A percentile compares a stretch with the other conserved stretches of the same genome.
Conservation (phyloP, 2,797 vertebrate species). For the Sciurus vulgaris region DNA sequence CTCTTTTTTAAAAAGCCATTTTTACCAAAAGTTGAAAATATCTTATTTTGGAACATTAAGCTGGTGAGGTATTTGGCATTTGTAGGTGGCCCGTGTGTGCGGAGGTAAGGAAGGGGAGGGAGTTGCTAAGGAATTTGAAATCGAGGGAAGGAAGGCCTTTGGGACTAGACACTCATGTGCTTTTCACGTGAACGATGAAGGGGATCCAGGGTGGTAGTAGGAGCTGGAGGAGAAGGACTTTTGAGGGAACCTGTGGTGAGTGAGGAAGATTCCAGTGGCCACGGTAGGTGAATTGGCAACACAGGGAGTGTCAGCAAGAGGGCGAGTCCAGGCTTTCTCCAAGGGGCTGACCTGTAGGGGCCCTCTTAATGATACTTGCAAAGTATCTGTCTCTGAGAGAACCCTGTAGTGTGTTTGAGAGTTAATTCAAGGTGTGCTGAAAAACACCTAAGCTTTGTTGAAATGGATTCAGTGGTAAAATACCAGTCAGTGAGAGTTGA, state of each 20-base stretch:
- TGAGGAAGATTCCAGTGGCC: background rate
- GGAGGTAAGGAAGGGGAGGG: background rate
- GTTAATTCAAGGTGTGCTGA: too few species aligned
- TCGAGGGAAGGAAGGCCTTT: conserved; percentile 53
- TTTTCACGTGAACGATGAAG: background rate
- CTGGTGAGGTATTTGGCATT: background rate
- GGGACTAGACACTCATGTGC: background rate
- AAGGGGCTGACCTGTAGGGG: too few species aligned
- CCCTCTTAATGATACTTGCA: too few species aligned
- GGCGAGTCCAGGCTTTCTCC: background rate
- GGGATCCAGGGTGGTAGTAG: background rate
- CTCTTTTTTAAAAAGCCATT: background rate
- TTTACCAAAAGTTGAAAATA: background rate
- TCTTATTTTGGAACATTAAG: background rate
- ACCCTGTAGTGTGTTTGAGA: too few species aligned
- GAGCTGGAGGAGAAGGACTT: background rate
- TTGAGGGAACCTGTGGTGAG: background rate
- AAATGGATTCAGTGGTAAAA: too few species aligned
- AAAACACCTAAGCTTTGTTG: too few species aligned
- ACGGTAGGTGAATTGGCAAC: background rate
- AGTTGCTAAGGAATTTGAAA: background rate
- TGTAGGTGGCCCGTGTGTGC: background rate
- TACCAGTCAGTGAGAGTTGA: too few species aligned
- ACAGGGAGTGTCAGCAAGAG: background rate
- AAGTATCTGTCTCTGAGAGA: too few species aligned